A percentile compares a stretch with the other conserved stretches of the same genome.
Evolutionary conservation across 1,140 invertebrate genomes (phyloP).

Genomic region (Stegodyphus mimosarum): DNA sequence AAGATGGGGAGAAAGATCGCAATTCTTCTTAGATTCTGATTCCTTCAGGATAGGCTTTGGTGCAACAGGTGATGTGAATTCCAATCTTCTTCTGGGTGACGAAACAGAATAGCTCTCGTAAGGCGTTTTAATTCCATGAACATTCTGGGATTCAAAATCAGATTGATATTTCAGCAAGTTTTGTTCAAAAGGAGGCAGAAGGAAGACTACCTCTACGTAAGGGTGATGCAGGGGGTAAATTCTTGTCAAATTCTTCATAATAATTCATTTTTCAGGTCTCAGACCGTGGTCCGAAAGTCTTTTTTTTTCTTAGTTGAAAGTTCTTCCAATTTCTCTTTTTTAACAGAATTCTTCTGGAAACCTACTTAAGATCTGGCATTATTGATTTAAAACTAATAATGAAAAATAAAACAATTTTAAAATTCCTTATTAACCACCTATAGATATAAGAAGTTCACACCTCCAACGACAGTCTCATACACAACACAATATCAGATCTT

Average conservation of each 20-base stretch:
- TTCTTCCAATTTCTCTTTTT: too few relatives aligned
- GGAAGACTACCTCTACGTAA: conserved; percentile 66
- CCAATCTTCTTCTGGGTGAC: background rate
- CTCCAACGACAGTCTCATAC: too few relatives aligned
- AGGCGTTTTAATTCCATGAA: background rate
- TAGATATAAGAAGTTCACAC: too few relatives aligned
- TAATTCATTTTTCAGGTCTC: too few relatives aligned
- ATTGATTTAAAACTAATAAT: too few relatives aligned
- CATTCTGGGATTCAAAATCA: background rate
- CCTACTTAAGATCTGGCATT: too few relatives aligned
- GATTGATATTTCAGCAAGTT: background rate
- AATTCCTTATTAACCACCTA: too few relatives aligned
- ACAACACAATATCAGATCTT: too few relatives aligned
- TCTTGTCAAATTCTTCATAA: conserved; percentile 70
- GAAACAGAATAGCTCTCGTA: background rate
- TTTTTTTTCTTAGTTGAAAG: conserved; percentile 33
- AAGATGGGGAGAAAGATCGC: background rate
- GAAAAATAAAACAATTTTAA: too few relatives aligned
- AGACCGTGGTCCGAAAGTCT: conserved; percentile 70
- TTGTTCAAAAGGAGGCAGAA: background rate
- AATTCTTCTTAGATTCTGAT: background rate
- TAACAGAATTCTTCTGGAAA: too few relatives aligned
- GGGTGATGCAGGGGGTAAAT: conserved; percentile 69
- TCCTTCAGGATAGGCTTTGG: background rate
- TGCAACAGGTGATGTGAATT: background rate